Base-by-base conservation (phyloP, 1,140 invertebrate species). In the Stegodyphus mimosarum region DNA sequence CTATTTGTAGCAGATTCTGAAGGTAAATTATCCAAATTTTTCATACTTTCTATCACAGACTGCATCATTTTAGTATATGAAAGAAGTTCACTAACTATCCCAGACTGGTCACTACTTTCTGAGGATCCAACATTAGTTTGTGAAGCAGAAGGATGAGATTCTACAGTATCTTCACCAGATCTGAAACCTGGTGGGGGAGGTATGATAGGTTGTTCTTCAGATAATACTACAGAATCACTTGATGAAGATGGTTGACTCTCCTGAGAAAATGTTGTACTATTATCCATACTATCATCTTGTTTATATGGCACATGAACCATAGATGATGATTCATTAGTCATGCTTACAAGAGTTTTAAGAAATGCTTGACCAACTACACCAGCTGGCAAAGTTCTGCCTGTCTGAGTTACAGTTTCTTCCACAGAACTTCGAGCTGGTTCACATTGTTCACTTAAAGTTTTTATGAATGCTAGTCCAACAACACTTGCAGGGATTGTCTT, bases 21-120 rank as follows among this genome's bases (percentile, higher is more conserved):
- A 10, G 55, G 55, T 15, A 60, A 9, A 10, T 48, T 7, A 2
- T 53, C 11, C 51, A 71, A 52, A 6, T 84, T 73, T 76, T 84
- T 67, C 64, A 84, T 75, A 49, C 64, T 76, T 55, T 76, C 81
- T 18, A 84, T 75, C n/a, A 84, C 72, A 76, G 81, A 84, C 50
- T 84, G 81, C 81, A 84, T 84, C 73, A 84, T 76, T 84, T 76
- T 84, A 11, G 81, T 84, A 49, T 76, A 84, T n/a, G 64, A 73
- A 49, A 84, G 76, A 75, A 84, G 73, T 60, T 84, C 81, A 49
- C 64, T 63, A 60, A 84, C 76, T 13, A 84, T 84, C 10, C 17
- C 73, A 76, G 74, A 17, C 9, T 67, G 55, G 9, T 74, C 33
- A 48, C 55, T 48, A 17, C 13, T 5, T 17, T 2, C 6, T 17